Base-by-base conservation (phyloP, 37 sponge, comb jelly and placozoan genomes). In the Chondrosia reniformis region DNA sequence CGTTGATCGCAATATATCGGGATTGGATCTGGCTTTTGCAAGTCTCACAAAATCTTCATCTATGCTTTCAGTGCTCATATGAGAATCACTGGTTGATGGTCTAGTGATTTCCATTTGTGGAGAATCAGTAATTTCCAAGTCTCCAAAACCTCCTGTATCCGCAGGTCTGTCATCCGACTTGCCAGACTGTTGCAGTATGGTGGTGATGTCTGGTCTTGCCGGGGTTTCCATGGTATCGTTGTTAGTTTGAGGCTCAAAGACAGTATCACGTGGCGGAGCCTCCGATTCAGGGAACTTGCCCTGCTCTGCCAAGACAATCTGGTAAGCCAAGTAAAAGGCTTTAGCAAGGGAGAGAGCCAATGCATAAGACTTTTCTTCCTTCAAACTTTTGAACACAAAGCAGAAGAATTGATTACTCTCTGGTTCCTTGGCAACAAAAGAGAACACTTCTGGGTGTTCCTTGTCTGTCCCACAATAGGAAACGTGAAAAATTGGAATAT, bases 271-370 rank as follows among this genome's bases (percentile, higher is more conserved):
- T 58, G 85, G 84, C 25, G 93, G 93, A 46, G 80, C 73, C 0
- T 84, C 62, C n/a, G n/a, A n/a, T n/a, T n/a, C n/a, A 6, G 83
- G 85, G 57, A 88, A 84, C 15, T 56, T 46, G 0, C 93, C 93
- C 39, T 88, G 84, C 55, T 93, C 85, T 39, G 79, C 89, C 67
- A 77, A 81, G 28, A 91, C 59, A 32, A 91, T 91, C 76, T 83
- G 86, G 76, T 83, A 95, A 19, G 96, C 96, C 5, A 95, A 77
- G 78, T 91, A 88, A 74, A 91, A 95, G 1, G 92, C 96, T 61
- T 91, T 95, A 61, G 87, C 73, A 3, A 95, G 72, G 17, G 89
- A 79, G 44, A 95, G 74, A 13, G 86, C 81, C 30, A 95, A 55
- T 12, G 92, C 84, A 69, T 86, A 76, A 3, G 88, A 88, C 74